Evolutionary conservation across 2,888 invertebrate species (phyloP).

Genomic region (Eudasyphora cyanicolor): DNA sequence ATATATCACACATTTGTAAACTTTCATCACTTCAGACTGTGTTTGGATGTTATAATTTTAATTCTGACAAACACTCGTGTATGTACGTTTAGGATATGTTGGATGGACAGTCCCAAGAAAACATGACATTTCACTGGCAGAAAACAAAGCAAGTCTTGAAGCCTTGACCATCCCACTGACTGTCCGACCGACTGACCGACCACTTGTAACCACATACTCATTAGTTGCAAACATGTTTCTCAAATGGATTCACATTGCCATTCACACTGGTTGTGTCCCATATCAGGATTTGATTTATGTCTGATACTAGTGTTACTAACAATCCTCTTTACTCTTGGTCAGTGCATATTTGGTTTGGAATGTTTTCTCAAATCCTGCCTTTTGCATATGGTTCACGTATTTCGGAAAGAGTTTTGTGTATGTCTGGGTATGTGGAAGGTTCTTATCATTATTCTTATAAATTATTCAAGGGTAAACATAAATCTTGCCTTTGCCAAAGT

Average conservation of each 20-base stretch:
- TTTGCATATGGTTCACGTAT: neutral
- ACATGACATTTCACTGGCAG: constrained; percentile 20
- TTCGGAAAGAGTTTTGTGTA: too few relatives aligned
- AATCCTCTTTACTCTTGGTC: constrained; percentile 3
- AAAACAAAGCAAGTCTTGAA: neutral
- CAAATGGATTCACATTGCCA: constrained; percentile 19
- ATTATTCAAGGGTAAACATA: constrained; percentile 68
- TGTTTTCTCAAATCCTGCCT: neutral
- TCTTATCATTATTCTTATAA: constrained; percentile 66
- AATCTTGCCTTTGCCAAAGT: constrained; percentile 70
- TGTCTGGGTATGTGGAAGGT: constrained; percentile 51
- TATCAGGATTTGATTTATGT: constrained; percentile 67
- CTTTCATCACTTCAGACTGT: constrained; percentile 23
- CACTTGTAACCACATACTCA: constrained; percentile 65
- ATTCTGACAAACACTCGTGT: neutral
- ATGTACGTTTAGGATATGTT: neutral
- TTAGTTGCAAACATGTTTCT: constrained; percentile 50
- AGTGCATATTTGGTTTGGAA: neutral
- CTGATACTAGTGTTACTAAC: constrained; percentile 51
- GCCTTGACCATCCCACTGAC: too few relatives aligned
- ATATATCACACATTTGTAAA: constrained; percentile 34
- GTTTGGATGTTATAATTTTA: neutral
- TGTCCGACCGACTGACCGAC: too few relatives aligned
- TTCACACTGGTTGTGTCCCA: constrained; percentile 59
- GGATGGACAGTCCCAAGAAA: constrained; percentile 9